phyloP scores from a whole-genome alignment of 2,888 invertebrate species.

The Agonopterix subpropinquella region DNA sequence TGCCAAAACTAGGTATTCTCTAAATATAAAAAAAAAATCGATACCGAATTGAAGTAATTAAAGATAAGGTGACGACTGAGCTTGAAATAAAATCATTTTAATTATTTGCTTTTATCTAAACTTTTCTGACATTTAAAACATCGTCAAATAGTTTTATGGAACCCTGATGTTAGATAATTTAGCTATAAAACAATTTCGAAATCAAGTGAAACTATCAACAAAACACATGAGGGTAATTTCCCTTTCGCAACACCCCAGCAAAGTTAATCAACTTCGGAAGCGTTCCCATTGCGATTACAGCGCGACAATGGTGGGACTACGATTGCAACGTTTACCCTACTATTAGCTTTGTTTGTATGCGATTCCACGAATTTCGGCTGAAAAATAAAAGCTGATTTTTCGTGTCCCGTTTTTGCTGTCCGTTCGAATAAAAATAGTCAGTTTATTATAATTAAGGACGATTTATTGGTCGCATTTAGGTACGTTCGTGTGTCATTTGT shows the following conservation, averaged over 20 bases:
- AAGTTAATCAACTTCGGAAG: constrained; percentile 38
- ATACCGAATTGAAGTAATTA: too few relatives aligned
- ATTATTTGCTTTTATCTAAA: too few relatives aligned
- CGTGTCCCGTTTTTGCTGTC: not conserved
- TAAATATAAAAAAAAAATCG: too few relatives aligned
- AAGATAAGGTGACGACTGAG: too few relatives aligned
- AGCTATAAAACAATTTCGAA: not conserved
- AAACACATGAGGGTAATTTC: constrained; percentile 34
- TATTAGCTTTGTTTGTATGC: constrained; percentile 8
- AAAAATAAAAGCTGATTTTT: constrained; percentile 3
- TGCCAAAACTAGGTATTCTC: too few relatives aligned
- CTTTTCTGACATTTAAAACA: too few relatives aligned
- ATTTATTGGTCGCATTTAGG: constrained; percentile 7
- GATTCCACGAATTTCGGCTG: constrained; percentile 1
- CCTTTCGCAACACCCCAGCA: constrained; percentile 26
- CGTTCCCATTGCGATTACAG: constrained; percentile 25
- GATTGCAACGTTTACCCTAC: constrained; percentile 22
- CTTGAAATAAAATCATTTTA: too few relatives aligned
- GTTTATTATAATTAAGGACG: constrained; percentile 6
- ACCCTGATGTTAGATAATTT: too few relatives aligned
- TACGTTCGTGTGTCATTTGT: not conserved
- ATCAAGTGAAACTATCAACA: constrained; percentile 14
- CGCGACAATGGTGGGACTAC: constrained; percentile 26
- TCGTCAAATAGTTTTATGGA: too few relatives aligned
- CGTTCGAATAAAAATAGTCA: constrained; percentile 1